Evolutionary conservation across 2,888 invertebrate genomes (phyloP).

Genomic region (Plusia festucae): DNA sequence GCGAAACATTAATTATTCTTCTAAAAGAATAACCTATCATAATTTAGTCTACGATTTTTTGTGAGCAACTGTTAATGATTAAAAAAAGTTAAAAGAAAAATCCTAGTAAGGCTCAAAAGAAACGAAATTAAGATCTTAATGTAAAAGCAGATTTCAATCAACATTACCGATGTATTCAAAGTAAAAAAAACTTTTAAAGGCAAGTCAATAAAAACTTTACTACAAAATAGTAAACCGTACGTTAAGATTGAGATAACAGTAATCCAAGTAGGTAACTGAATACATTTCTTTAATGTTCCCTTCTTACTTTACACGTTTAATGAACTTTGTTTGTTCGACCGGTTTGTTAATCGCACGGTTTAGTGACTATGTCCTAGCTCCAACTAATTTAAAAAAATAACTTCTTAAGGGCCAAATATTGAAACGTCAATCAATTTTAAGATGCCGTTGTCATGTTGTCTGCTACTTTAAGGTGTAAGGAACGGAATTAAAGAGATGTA

Average conservation of each 20-base stretch:
- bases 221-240: constrained; percentile 68
- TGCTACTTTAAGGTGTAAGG: too few relatives aligned
- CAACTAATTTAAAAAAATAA: too few relatives aligned
- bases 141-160: constrained; percentile 58
- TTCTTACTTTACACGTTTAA: constrained; percentile 56
- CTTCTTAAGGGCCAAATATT: too few relatives aligned
- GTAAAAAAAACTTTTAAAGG: constrained; percentile 60
- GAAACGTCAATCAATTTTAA: too few relatives aligned
- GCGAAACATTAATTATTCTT: constrained; percentile 40
- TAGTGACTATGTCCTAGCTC: background rate
- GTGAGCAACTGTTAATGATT: constrained; percentile 20
- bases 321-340: constrained; percentile 39
- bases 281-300: constrained; percentile 69
- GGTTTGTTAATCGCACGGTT: background rate
- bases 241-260: constrained; percentile 71
- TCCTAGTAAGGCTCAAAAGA: constrained; percentile 33
- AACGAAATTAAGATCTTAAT: constrained; percentile 52
- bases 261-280: constrained; percentile 71
- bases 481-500: too few relatives aligned
- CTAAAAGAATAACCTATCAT: constrained; percentile 32
- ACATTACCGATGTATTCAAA: constrained; percentile 61
- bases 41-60: constrained; percentile 39
- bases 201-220: constrained; percentile 70
- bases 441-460: too few relatives aligned
- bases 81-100: constrained; percentile 33